Evolutionary conservation across 2,888 invertebrate genomes (phyloP).

Genomic region (Metalampra italica): DNA sequence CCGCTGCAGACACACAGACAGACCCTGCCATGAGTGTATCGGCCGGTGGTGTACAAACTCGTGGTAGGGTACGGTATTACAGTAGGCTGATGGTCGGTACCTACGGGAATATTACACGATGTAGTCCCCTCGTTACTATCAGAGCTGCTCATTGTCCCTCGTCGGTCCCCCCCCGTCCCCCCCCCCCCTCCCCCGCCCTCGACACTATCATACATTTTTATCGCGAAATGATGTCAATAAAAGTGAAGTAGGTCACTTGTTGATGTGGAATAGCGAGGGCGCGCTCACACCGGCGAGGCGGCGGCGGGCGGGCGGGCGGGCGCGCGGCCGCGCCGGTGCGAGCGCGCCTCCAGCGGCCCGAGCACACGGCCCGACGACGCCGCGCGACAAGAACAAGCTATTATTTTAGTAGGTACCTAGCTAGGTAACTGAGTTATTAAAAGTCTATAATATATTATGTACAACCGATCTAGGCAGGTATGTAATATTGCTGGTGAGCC

Average conservation of each 20-base stretch:
- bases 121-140: conserved; percentile 1
- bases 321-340: conserved; percentile 1
- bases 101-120: background rate
- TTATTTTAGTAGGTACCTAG: too few relatives aligned
- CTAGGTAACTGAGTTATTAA: too few relatives aligned
- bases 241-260: conserved; percentile 49
- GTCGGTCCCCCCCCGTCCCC: background rate
- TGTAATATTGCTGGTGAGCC: too few relatives aligned
- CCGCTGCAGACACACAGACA: conserved; percentile 69
- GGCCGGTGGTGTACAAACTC: too few relatives aligned
- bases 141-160: conserved; percentile 10
- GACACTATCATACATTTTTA: conserved; percentile 20
- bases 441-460: too few relatives aligned
- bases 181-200: background rate
- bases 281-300: conserved; percentile 12
- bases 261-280: conserved; percentile 22
- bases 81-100: too few relatives aligned
- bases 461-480: too few relatives aligned
- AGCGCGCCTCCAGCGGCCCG: background rate
- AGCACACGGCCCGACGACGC: too few relatives aligned
- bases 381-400: too few relatives aligned
- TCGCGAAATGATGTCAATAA: conserved; percentile 22
- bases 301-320: conserved; percentile 5
- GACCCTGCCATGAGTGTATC: too few relatives aligned
- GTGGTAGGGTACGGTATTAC: too few relatives aligned